Evolutionary conservation across 2,113 vertebrate genomes (phyloP).

Genomic region (Actenoides lindsayi): DNA sequence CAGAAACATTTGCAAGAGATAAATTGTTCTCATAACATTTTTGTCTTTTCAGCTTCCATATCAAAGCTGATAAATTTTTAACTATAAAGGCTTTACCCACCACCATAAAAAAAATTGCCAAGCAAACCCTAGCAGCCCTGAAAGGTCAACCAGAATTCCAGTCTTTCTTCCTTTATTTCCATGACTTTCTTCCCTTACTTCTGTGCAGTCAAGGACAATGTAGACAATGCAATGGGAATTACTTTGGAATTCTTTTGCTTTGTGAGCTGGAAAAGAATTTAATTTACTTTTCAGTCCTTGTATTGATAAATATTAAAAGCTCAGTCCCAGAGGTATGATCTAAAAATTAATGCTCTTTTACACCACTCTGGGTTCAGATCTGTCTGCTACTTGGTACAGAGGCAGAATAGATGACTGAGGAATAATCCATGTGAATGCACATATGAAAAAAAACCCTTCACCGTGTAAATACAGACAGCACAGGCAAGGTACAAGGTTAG

Average conservation of each 20-base stretch:
- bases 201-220: background rate
- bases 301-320: background rate
- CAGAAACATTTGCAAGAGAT: background rate
- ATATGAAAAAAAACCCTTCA: background rate
- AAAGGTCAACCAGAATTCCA: background rate
- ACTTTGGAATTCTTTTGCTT: background rate
- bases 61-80: background rate
- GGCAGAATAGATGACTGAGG: background rate
- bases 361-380: background rate
- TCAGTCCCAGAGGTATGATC: background rate
- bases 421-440: background rate
- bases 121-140: background rate
- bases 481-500: background rate
- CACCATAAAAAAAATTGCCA: background rate
- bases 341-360: background rate
- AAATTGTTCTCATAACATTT: background rate
- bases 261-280: background rate
- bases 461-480: background rate
- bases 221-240: background rate
- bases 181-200: background rate
- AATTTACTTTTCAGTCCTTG: background rate
- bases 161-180: background rate
- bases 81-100: background rate
- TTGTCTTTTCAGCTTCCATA: background rate
- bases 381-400: background rate